Base-by-base conservation (phyloP, 2,888 invertebrate species). In the Dendrolimus pini region DNA sequence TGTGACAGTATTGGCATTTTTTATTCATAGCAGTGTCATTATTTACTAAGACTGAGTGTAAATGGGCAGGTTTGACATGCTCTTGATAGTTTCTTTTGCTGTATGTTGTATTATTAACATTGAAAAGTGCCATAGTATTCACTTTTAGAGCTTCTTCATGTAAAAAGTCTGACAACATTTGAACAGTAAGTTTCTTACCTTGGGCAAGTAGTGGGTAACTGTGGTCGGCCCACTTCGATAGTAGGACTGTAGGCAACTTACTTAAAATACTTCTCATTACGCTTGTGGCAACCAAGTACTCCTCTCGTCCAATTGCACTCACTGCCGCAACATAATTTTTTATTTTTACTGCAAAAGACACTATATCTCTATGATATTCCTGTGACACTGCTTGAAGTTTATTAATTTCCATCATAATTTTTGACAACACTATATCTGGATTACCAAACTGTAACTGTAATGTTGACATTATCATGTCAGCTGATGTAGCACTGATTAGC, bases 1-100 rank as follows among this genome's bases (percentile, higher is more conserved):
- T 14, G 12, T 57, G 61, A 41, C 63, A 64, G 41, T 55, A 62
- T 9, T 52, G 14, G 41, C 61, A 65, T 52, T 64, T 60, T 9
- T 56, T 10, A 9, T 53, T 53, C 52, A 10, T 30, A 10, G 54
- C 13, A 1, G 1, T 52, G 2, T 59, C 54, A n/a, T 56, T 42
- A 9, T 56, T 47, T 12, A 59, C 41, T 14, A 56, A 53, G 1
- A 56, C 55, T 8, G 55, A 30, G 12, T 58, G 55, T 18, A 18
- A 18, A 18, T 18, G 18, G 18, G 18, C 18, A 18, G 0, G 3
- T 18, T 18, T 9, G n/a, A 57, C 53, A 41, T 41, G 30, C 72
- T 47, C 47, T 47, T 47, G 9, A 9, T 9, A 10, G 9, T 10
- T 47, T 47, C 10, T 47, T 47, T 47, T 47, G 10, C 9, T 47